Conservation (phyloP, 2,113 vertebrate species). For the Coracopsis vasa region DNA sequence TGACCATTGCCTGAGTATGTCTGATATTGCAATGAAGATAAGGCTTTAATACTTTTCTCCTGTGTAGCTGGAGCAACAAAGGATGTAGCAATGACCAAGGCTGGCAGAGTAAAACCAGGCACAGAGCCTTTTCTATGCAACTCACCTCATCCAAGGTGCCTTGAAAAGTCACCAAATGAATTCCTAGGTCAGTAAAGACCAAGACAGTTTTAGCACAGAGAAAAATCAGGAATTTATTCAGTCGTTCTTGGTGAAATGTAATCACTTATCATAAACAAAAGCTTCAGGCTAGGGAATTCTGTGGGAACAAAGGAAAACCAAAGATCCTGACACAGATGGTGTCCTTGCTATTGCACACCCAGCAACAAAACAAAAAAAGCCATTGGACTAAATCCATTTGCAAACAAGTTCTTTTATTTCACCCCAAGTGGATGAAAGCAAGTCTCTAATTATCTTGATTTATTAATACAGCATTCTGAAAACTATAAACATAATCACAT, state of each 20-base stretch:
- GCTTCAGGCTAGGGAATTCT: not conserved
- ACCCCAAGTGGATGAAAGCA: not conserved
- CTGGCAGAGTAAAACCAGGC: not conserved
- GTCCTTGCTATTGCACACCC: not conserved
- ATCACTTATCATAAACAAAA: not conserved
- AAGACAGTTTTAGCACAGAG: not conserved
- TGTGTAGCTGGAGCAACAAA: not conserved
- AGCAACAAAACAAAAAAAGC: not conserved
- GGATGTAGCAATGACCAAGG: not conserved
- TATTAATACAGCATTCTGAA: not conserved
- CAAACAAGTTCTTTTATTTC: not conserved
- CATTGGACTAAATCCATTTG: not conserved
- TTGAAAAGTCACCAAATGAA: not conserved
- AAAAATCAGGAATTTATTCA: not conserved
- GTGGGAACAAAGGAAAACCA: not conserved
- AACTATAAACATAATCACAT: not conserved
- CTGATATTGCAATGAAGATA: not conserved
- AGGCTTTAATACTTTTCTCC: not conserved
- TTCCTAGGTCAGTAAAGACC: not conserved
- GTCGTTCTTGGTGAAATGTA: not conserved
- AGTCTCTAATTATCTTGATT: not conserved
- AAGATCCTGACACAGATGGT: not conserved
- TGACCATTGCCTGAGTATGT: not conserved
- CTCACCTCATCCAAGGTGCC: not conserved
- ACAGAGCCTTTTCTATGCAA: not conserved